phyloP scores from a whole-genome alignment of 1,140 invertebrate genomes.

The Lepidostoma basale region DNA sequence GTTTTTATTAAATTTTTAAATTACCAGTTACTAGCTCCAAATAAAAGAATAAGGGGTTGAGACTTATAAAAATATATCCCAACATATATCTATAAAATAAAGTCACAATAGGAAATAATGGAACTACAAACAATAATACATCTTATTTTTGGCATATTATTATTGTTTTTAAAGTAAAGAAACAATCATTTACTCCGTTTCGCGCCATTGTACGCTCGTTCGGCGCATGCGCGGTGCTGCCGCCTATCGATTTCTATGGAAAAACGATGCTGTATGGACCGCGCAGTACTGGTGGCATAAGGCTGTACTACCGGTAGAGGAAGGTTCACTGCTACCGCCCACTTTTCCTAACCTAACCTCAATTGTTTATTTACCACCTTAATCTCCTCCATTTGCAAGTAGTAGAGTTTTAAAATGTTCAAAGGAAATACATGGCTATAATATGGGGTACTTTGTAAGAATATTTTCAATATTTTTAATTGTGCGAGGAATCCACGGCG shows the following conservation, averaged over 20 bases:
- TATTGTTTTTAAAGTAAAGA: too few relatives aligned
- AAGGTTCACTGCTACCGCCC: slow-evolving; percentile 3
- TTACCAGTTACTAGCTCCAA: too few relatives aligned
- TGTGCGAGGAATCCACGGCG: slow-evolving; percentile 1
- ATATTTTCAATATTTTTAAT: slow-evolving; percentile 28
- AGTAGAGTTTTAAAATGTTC: not conserved
- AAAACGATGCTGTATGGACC: slow-evolving; percentile 37
- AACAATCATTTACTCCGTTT: too few relatives aligned
- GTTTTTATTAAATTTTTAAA: too few relatives aligned
- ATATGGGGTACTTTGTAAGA: slow-evolving; percentile 32
- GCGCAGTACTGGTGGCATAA: not conserved
- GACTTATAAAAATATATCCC: too few relatives aligned
- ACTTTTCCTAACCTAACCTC: slow-evolving; percentile 18
- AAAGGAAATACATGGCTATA: not conserved
- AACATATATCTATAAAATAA: too few relatives aligned
- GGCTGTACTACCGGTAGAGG: not conserved
- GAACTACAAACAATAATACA: too few relatives aligned
- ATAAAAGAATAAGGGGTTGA: too few relatives aligned
- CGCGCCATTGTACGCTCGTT: too few relatives aligned
- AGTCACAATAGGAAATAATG: too few relatives aligned
- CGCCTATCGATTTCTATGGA: slow-evolving; percentile 28
- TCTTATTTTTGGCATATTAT: too few relatives aligned
- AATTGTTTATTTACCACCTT: slow-evolving; percentile 17
- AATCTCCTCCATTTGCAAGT: too few relatives aligned
- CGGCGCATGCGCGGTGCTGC: slow-evolving; percentile 29